Conservation (phyloP, 2,113 vertebrate species). For the Donacobius atricapilla region DNA sequence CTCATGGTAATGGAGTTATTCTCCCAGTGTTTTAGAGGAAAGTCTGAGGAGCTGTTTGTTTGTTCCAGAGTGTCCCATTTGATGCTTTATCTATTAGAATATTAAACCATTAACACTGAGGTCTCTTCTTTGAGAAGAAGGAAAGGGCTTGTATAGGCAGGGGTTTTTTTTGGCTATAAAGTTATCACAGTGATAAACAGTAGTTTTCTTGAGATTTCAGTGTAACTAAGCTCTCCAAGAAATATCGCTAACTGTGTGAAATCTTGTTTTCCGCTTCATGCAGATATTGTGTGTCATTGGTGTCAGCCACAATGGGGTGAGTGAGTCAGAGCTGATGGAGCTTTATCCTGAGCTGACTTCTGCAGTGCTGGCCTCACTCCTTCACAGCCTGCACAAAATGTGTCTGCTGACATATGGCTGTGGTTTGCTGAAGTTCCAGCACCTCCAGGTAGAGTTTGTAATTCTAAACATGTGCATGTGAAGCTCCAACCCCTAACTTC, state of each 20-base stretch:
- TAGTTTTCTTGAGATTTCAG: not conserved
- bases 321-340: constrained; percentile 90
- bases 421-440: constrained; percentile 90
- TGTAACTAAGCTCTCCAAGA: not conserved
- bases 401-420: constrained; percentile 84
- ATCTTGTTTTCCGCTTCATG: not conserved
- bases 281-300: constrained; percentile 89
- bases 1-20: not conserved
- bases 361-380: constrained; percentile 76
- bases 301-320: constrained; percentile 93
- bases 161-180: not conserved
- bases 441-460: constrained; percentile 83
- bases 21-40: not conserved
- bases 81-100: not conserved
- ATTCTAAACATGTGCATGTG: not conserved
- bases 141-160: not conserved
- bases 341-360: constrained; percentile 84
- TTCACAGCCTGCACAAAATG: constrained; percentile 82
- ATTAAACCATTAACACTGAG: not conserved
- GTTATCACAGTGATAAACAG: not conserved
- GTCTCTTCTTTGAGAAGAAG: not conserved
- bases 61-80: not conserved
- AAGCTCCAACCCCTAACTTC: not conserved
- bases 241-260: not conserved
- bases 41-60: not conserved